These are phyloP conservation scores for Anticlea derivata DNA, from an alignment of 2,888 invertebrate species.

Conservation along the genomic window DNA sequence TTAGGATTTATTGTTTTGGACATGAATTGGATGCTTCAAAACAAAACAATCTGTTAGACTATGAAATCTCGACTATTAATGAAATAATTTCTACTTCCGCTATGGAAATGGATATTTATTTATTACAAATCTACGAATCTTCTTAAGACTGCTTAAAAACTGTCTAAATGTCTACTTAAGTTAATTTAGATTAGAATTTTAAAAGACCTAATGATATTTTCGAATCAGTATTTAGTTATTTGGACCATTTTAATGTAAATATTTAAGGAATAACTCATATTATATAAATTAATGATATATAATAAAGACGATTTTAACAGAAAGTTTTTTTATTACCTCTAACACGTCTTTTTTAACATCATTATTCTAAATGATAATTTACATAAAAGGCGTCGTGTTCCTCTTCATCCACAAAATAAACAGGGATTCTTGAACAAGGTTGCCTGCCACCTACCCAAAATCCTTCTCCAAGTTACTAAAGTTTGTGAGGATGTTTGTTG, in stretches of 20 bases:
- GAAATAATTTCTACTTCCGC: conserved; percentile 7
- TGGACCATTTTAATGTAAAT: conserved; percentile 25
- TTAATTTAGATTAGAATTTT: conserved; percentile 15
- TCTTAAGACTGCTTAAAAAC: conserved; percentile 17
- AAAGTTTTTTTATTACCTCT: conserved; percentile 1
- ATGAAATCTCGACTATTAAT: not conserved
- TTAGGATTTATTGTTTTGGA: too few species aligned
- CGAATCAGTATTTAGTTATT: conserved; percentile 31
- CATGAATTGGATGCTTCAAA: too few species aligned
- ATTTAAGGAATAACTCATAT: conserved; percentile 21
- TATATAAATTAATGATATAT: conserved; percentile 26
- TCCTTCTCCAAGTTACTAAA: too few species aligned
- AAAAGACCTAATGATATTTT: conserved; percentile 18
- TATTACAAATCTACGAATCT: conserved; percentile 13
- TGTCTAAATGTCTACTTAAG: conserved; percentile 12
- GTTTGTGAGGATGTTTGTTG: too few species aligned
- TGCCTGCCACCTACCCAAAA: too few species aligned
- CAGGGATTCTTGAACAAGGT: too few species aligned
- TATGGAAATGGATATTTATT: conserved; percentile 14
- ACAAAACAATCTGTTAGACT: too few species aligned
- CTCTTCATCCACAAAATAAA: too few species aligned
- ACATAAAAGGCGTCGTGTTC: too few species aligned
- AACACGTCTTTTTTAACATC: too few species aligned
- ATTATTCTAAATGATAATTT: too few species aligned
- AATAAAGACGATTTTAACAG: conserved; percentile 32